Evolutionary conservation across 2,797 vertebrate species (phyloP), one percentile per base, ranked within the genome.

Genomic region (Hylomyscus alleni): DNA sequence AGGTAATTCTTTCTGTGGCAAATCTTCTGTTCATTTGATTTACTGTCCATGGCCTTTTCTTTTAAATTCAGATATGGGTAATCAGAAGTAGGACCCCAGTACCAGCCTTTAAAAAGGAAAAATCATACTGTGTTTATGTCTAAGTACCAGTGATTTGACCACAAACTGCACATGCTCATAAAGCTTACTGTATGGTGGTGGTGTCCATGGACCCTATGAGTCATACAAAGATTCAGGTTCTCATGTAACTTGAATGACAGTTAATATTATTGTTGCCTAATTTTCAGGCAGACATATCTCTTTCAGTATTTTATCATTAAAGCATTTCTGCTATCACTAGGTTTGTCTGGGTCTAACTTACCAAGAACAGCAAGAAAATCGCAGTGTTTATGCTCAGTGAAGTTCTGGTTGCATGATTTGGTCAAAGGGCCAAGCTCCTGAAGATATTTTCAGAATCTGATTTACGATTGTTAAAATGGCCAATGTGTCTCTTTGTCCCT

Each of bases 31-130:
- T 84, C 29, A 6, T 75, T 44, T 34, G 52, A 72, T 15, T 52
- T 1, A 3, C 44, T 34, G 44, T 40, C 26, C 14, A n/a, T n/a
- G 44, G 3, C 15, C 67, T 7, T 65, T 54, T 12, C 34, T 92
- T 37, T 60, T 67, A 95, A 90, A 95, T 86, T 82, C 47, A 67
- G 52, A 82, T 52, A 72, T 91, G 31, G 12, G 76, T 89, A 78
- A 37, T 82, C n/a, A 80, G 78, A 50, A 93, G 40, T 26, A n/a
- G 26, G 17, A 31, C 1, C 19, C 19, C 26, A 56, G 37, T 8
- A 75, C 29, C 9, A 50, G 15, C 11, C 77, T 83, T 77, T 22
- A 91, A 89, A 92, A 60, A 17, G 13, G 15, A 19, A 31, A 26
- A 12, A 73, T 85, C 77, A 44, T 81, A 60, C 83, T 47, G 29